These are phyloP conservation scores for Lytechinus pictus DNA, from an alignment of 35 echinoderm and acorn worm genomes.

Conservation along the genomic window DNA sequence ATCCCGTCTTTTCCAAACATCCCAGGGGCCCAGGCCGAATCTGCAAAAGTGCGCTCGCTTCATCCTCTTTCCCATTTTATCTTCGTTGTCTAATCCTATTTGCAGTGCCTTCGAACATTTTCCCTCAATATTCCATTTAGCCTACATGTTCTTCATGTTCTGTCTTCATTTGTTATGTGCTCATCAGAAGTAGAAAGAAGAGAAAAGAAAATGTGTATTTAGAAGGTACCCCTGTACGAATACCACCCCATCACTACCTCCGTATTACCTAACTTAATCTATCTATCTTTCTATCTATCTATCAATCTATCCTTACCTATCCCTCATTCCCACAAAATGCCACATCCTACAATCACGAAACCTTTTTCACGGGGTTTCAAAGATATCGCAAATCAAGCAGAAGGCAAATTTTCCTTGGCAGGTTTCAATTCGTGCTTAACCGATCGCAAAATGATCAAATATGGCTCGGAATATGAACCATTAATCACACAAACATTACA, in stretches of 20 bases:
- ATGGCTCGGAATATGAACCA: not conserved
- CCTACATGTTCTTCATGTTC: not conserved
- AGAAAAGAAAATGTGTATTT: too few relatives aligned
- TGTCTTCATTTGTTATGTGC: too few relatives aligned
- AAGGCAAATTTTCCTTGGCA: not conserved
- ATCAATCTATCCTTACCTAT: not conserved
- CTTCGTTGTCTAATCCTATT: not conserved
- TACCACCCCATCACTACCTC: not conserved
- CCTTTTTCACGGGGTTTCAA: not conserved
- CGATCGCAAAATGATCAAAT: not conserved
- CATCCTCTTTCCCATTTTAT: too few relatives aligned
- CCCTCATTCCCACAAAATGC: not conserved
- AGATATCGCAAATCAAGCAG: not conserved
- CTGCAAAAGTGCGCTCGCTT: not conserved
- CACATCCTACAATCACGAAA: not conserved
- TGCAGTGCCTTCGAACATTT: not conserved
- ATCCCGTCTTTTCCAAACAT: not conserved
- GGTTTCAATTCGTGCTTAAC: not conserved
- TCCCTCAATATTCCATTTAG: not conserved
- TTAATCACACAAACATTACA: not conserved
- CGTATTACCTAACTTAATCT: not conserved
- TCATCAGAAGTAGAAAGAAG: too few relatives aligned
- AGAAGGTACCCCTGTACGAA: too few relatives aligned
- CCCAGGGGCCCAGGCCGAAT: not conserved
- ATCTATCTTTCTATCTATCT: not conserved